These are phyloP conservation scores for Pharmacophagus antenor DNA, from an alignment of 2,888 invertebrate genomes.

Conservation along the genomic window DNA sequence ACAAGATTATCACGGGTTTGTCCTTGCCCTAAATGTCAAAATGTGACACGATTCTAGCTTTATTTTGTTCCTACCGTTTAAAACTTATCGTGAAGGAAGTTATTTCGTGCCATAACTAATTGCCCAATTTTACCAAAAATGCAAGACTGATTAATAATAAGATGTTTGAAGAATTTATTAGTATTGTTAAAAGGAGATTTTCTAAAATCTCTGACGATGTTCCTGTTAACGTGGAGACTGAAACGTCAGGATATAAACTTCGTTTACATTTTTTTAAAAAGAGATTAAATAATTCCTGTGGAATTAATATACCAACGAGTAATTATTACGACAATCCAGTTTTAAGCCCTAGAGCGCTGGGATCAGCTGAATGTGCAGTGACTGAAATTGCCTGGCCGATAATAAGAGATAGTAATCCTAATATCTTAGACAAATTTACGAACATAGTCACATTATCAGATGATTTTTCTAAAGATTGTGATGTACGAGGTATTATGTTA, in stretches of 20 bases:
- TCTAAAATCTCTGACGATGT: slow-evolving; percentile 60
- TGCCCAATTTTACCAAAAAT: slow-evolving; percentile 56
- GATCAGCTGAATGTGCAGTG: slow-evolving; percentile 64
- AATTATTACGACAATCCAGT: slow-evolving; percentile 64
- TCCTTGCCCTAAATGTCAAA: slow-evolving; percentile 76
- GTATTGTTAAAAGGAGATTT: slow-evolving; percentile 68
- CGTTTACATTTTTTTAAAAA: slow-evolving; percentile 61
- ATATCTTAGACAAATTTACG: slow-evolving; percentile 74
- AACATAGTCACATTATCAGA: slow-evolving; percentile 62
- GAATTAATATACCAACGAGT: slow-evolving; percentile 42
- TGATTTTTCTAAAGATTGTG: slow-evolving; percentile 46
- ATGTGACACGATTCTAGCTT: slow-evolving; percentile 56
- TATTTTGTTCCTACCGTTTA: slow-evolving; percentile 50
- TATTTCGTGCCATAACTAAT: slow-evolving; percentile 42
- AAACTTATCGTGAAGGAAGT: slow-evolving; percentile 37
- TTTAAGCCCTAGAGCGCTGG: slow-evolving; percentile 80
- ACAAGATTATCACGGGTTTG: slow-evolving; percentile 42
- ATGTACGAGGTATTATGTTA: slow-evolving; percentile 43
- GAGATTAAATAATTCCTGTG: slow-evolving; percentile 55
- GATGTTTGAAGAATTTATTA: slow-evolving; percentile 72
- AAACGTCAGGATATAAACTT: slow-evolving; percentile 59
- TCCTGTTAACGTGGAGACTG: slow-evolving; percentile 46
- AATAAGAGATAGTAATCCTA: slow-evolving; percentile 70
- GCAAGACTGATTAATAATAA: slow-evolving; percentile 73
- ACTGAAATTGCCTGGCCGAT: slow-evolving; percentile 81